Conservation (phyloP, 2,113 vertebrate genomes). For the Lagenorhynchus albirostris region DNA sequence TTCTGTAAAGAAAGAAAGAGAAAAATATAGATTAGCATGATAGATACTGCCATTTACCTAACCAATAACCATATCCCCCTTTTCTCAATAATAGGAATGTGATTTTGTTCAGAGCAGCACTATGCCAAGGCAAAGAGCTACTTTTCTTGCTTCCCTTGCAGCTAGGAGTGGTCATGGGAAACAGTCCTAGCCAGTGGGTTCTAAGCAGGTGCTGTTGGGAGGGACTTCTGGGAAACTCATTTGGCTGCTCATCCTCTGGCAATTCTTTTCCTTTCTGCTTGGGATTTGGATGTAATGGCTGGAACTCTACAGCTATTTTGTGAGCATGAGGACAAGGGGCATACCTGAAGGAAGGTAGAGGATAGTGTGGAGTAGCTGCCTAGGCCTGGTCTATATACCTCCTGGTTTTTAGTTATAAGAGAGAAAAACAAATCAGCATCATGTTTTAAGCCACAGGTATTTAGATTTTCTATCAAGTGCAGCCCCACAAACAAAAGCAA, state of each 20-base stretch:
- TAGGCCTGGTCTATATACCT: neutral
- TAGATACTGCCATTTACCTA: neutral
- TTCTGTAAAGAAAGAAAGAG: neutral
- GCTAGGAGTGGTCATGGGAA: too few relatives aligned
- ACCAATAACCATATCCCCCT: fast-evolving
- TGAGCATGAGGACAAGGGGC: neutral
- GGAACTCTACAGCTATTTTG: neutral
- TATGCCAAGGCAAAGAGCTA: neutral
- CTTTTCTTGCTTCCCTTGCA: neutral
- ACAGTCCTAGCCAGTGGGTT: neutral
- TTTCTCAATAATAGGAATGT: neutral
- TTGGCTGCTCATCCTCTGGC: neutral
- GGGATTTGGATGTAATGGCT: neutral
- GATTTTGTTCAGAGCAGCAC: neutral
- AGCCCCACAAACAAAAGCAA: neutral
- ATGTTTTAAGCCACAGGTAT: neutral
- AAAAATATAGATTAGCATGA: neutral
- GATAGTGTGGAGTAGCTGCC: neutral
- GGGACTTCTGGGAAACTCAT: neutral
- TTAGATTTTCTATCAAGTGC: neutral
- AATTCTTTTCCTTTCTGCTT: neutral
- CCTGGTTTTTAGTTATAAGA: neutral
- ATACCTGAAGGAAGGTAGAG: neutral
- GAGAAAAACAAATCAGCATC: neutral
- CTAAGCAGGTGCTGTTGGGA: neutral